These are phyloP conservation scores for Tholera decimalis DNA, from an alignment of 2,888 invertebrate genomes.

Conservation along the genomic window DNA sequence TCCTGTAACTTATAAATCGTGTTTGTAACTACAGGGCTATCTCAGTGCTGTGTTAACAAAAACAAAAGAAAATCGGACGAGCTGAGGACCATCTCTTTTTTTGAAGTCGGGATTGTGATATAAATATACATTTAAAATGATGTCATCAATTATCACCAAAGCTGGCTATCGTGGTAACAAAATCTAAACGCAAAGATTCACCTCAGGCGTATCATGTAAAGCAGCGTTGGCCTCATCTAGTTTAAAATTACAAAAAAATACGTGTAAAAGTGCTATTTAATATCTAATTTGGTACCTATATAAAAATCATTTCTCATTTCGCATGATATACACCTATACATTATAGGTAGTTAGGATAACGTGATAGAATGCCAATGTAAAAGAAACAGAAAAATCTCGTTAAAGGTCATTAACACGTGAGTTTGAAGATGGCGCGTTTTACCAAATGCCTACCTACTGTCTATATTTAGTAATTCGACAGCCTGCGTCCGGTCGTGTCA, in stretches of 20 bases:
- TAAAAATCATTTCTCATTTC: too few species aligned
- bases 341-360: slow-evolving; percentile 24
- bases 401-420: slow-evolving; percentile 55
- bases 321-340: slow-evolving; percentile 15
- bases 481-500: slow-evolving; percentile 43
- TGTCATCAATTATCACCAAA: background rate
- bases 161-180: background rate
- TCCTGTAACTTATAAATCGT: too few species aligned
- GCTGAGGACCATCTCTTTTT: too few species aligned
- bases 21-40: too few species aligned
- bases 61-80: too few species aligned
- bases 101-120: too few species aligned
- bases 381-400: slow-evolving; percentile 41
- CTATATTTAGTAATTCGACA: slow-evolving; percentile 42
- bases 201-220: slow-evolving; percentile 15
- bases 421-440: slow-evolving; percentile 28
- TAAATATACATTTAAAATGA: background rate
- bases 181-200: slow-evolving; percentile 18
- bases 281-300: too few species aligned
- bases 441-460: slow-evolving; percentile 40
- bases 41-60: too few species aligned
- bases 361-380: slow-evolving; percentile 53
- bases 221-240: too few species aligned
- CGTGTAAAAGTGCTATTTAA: too few species aligned
- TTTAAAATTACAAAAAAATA: too few species aligned